These are phyloP conservation scores for Drosophila arizonae DNA, from an alignment of 1,140 invertebrate species.

Conservation along the genomic window DNA sequence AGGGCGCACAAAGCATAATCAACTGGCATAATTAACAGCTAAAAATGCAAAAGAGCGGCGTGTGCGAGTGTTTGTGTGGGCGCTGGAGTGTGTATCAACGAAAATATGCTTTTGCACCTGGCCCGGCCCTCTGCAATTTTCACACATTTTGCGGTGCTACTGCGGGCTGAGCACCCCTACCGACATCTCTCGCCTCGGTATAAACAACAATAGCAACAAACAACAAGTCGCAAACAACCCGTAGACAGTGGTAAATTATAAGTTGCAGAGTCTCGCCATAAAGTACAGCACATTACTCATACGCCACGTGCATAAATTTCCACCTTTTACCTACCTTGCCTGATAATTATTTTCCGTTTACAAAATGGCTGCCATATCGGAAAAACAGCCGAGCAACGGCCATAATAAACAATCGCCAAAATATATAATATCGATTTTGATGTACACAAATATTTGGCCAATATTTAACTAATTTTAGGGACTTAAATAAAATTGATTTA, in stretches of 20 bases:
- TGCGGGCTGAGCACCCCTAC: slow-evolving; percentile 3
- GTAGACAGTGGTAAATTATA: slow-evolving; percentile 79
- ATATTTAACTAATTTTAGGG: not conserved
- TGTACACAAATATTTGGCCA: not conserved
- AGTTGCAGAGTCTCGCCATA: slow-evolving; percentile 66
- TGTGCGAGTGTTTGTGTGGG: slow-evolving; percentile 16
- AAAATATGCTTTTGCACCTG: slow-evolving; percentile 65
- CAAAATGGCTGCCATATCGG: slow-evolving; percentile 60
- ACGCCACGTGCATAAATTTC: slow-evolving; percentile 75
- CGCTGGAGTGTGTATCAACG: slow-evolving; percentile 59
- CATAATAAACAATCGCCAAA: not conserved
- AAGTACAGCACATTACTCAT: slow-evolving; percentile 76
- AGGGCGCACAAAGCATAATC: slow-evolving; percentile 77
- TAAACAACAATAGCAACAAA: slow-evolving; percentile 47
- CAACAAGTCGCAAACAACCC: slow-evolving; percentile 65
- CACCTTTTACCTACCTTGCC: slow-evolving; percentile 46
- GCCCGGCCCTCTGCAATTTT: slow-evolving; percentile 65
- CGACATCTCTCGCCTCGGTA: slow-evolving; percentile 6
- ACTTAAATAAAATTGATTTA: too few species aligned
- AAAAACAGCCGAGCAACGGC: slow-evolving; percentile 3
- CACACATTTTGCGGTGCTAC: slow-evolving; percentile 70
- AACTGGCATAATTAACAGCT: slow-evolving; percentile 80
- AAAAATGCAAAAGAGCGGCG: slow-evolving; percentile 65
- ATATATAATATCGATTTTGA: not conserved
- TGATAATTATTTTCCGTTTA: slow-evolving; percentile 79